A percentile compares a stretch with the other conserved stretches of the same genome.
phyloP scores from a whole-genome alignment of 2,888 invertebrate species.

The Cephus spinipes region DNA sequence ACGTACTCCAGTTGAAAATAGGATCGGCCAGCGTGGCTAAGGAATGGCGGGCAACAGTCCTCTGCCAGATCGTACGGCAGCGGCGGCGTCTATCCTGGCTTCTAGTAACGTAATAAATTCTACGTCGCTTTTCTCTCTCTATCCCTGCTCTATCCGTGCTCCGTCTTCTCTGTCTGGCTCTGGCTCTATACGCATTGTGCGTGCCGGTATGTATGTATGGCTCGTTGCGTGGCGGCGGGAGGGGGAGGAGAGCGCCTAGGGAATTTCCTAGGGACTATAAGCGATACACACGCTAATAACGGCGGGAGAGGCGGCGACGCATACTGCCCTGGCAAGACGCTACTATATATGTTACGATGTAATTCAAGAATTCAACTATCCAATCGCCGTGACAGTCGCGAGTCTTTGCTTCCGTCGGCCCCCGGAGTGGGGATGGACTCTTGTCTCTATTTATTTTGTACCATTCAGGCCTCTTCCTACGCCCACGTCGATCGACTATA shows the following conservation, averaged over 20 bases:
- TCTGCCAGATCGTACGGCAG: background rate
- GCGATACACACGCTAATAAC: background rate
- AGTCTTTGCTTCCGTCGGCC: background rate
- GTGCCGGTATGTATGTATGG: background rate
- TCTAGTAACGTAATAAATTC: slow-evolving; percentile 40
- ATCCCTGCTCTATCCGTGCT: slow-evolving; percentile 20
- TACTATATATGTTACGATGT: slow-evolving; percentile 50
- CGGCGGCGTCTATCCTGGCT: slow-evolving; percentile 2
- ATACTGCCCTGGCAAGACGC: slow-evolving; percentile 26
- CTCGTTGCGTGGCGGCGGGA: slow-evolving; percentile 22
- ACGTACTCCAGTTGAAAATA: slow-evolving; percentile 46
- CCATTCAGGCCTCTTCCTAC: slow-evolving; percentile 4
- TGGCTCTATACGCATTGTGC: slow-evolving; percentile 15
- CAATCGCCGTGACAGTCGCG: slow-evolving; percentile 14
- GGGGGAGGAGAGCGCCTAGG: background rate
- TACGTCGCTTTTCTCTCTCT: slow-evolving; percentile 30
- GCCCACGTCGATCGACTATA: slow-evolving; percentile 12
- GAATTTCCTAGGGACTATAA: background rate
- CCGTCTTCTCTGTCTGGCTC: slow-evolving; percentile 18
- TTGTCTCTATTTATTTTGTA: slow-evolving; percentile 7
- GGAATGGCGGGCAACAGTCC: slow-evolving; percentile 10
- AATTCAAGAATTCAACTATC: slow-evolving; percentile 50
- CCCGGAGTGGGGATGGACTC: background rate
- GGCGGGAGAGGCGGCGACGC: background rate
- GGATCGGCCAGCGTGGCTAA: slow-evolving; percentile 46